Base-by-base conservation (phyloP, 2,113 vertebrate species). In the Macquaria australasica region DNA sequence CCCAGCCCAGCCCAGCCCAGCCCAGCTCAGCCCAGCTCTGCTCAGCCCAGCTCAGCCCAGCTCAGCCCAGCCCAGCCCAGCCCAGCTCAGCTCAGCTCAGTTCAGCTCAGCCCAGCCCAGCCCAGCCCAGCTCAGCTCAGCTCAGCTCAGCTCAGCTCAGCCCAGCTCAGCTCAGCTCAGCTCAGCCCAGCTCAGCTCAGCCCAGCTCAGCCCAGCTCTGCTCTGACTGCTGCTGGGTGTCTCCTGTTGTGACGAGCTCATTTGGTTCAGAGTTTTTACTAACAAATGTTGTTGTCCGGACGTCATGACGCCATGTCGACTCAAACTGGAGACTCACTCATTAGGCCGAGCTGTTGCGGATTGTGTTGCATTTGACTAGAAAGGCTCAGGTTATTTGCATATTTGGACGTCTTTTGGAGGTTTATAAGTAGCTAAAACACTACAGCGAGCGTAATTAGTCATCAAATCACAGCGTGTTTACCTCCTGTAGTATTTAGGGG, bases 211-310 rank as follows among this genome's bases (percentile, higher is more conserved):
- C n/a, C n/a, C n/a, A 34, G 34, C 34, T 34, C 34, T 3, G 34
- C 34, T 20, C 6, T 2, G 45, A 15, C 45, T 48, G 8, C 83
- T 64, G 41, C 43, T 25, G 55, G 21, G 5, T 31, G 51, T 68
- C 70, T 84, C 25, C n/a, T 23, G 70, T 10, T 20, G 21, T 18
- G 63, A 64, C 11, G 43, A 55, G 73, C 84, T 81, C 12, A 86
- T 75, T 82, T 83, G 79, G 2, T 59, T 86, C 59, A 3, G 10
- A 41, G 58, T 20, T 92, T 89, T 87, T 48, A 87, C 89, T 91
- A 85, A 78, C 91, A 89, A 89, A 92, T 87, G 56, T 50, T 43
- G 63, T 51, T 2, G 77, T 80, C 51, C 0, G 23, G 76, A 43
- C 59, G 58, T 80, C 69, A 28, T 50, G 34, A 34, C 34, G 70